Percentiles rank a stretch among this genome's conserved stretches.
These are phyloP conservation scores for Habropoda laboriosa DNA, from an alignment of 1,140 invertebrate species.

Conservation along the genomic window DNA sequence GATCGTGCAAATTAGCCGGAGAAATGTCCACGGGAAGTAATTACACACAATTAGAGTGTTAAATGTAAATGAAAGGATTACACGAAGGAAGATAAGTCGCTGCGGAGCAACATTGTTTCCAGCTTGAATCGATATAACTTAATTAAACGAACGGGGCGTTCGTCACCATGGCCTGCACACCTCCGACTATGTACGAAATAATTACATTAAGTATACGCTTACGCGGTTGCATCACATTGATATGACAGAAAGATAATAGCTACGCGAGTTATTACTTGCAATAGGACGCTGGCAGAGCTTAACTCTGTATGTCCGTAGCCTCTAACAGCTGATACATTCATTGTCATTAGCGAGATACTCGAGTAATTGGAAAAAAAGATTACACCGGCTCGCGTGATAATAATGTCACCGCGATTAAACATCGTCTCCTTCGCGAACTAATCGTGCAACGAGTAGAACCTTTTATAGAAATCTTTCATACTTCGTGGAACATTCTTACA, in stretches of 20 bases:
- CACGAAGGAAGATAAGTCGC: not conserved
- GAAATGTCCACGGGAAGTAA: not conserved
- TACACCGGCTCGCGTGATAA: too few relatives aligned
- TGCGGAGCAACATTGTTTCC: not conserved
- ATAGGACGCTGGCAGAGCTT: not conserved
- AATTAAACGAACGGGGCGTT: conserved; percentile 3
- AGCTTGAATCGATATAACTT: not conserved
- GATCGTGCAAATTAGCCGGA: not conserved
- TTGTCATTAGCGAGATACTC: conserved; percentile 7
- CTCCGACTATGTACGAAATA: not conserved
- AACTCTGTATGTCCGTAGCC: not conserved
- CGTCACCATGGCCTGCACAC: not conserved
- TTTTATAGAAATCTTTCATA: too few relatives aligned
- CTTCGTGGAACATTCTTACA: too few relatives aligned
- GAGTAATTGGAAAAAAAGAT: conserved; percentile 1
- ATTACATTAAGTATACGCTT: not conserved
- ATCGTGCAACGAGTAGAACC: not conserved
- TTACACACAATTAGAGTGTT: conserved; percentile 11
- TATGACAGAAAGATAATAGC: not conserved
- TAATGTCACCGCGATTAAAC: too few relatives aligned
- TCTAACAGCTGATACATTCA: not conserved
- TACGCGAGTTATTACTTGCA: not conserved
- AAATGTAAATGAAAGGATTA: conserved; percentile 2
- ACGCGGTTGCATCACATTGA: not conserved
- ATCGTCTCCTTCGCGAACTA: not conserved